These are phyloP conservation scores for Calcarius lapponicus DNA, from an alignment of 2,797 vertebrate species.

Conservation along the genomic window DNA sequence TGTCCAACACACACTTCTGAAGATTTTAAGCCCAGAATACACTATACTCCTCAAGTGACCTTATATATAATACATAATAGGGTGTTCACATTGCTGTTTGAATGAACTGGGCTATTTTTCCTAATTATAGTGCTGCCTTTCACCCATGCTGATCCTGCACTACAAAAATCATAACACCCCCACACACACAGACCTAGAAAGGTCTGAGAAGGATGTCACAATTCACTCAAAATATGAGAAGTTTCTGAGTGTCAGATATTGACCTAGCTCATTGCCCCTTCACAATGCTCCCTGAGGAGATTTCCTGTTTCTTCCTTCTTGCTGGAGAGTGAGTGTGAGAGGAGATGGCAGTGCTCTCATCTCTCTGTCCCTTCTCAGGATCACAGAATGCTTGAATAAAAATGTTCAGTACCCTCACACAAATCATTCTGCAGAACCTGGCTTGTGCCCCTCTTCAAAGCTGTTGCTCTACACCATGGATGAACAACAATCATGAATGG, in stretches of 20 bases:
- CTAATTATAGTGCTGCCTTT: not conserved
- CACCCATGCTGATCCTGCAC: not conserved
- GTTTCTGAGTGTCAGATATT: not conserved
- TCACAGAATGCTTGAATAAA: not conserved
- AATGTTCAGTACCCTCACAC: not conserved
- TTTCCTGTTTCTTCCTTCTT: not conserved
- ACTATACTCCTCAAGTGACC: not conserved
- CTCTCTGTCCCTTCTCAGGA: not conserved
- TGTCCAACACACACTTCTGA: not conserved
- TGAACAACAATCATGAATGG: not conserved
- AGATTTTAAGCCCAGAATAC: not conserved
- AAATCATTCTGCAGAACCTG: not conserved
- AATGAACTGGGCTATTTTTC: not conserved
- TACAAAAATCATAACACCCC: not conserved
- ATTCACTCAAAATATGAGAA: not conserved
- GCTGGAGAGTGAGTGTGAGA: not conserved
- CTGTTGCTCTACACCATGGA: not conserved
- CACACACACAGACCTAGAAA: not conserved
- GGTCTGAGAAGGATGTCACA: not conserved
- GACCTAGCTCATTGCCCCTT: not conserved
- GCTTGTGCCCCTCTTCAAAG: not conserved
- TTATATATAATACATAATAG: not conserved
- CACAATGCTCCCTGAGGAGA: not conserved
- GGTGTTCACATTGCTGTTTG: not conserved
- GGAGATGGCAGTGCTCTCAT: not conserved